A percentile compares a stretch with the other conserved stretches of the same genome.
These are phyloP conservation scores for Petrophora chlorosata DNA, from an alignment of 2,888 invertebrate species.

Conservation along the genomic window DNA sequence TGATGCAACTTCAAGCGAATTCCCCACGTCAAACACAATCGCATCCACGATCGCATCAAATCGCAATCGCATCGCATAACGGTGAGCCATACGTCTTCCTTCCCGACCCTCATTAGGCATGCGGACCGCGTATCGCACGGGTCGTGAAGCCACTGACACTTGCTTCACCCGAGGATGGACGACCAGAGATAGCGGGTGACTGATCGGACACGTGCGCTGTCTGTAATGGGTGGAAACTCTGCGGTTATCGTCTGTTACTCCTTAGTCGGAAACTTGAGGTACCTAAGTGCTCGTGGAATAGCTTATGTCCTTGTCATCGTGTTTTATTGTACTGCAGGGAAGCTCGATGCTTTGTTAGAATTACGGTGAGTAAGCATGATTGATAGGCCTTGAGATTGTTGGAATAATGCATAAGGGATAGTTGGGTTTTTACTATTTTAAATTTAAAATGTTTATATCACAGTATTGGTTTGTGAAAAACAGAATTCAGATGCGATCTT, in stretches of 20 bases:
- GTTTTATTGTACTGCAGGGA: conserved; percentile 5
- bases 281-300: neutral
- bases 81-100: conserved; percentile 27
- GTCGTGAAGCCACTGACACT: conserved; percentile 20
- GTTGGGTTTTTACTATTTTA: too few species aligned
- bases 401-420: too few species aligned
- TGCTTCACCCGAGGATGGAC: conserved; percentile 8
- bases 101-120: conserved; percentile 26
- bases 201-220: conserved; percentile 19
- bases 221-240: conserved; percentile 11
- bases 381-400: too few species aligned
- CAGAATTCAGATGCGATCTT: too few species aligned
- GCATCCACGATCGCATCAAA: conserved; percentile 4
- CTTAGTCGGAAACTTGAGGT: conserved; percentile 12
- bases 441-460: too few species aligned
- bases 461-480: too few species aligned
- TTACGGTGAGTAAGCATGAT: conserved; percentile 9
- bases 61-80: conserved; percentile 22
- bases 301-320: conserved; percentile 7
- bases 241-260: neutral
- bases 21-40: neutral
- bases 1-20: conserved; percentile 9
- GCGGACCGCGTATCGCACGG: conserved; percentile 21
- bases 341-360: conserved; percentile 2
- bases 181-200: conserved; percentile 12